These are phyloP conservation scores for Dryobotodes eremita DNA, from an alignment of 2,888 invertebrate species.

Conservation along the genomic window DNA sequence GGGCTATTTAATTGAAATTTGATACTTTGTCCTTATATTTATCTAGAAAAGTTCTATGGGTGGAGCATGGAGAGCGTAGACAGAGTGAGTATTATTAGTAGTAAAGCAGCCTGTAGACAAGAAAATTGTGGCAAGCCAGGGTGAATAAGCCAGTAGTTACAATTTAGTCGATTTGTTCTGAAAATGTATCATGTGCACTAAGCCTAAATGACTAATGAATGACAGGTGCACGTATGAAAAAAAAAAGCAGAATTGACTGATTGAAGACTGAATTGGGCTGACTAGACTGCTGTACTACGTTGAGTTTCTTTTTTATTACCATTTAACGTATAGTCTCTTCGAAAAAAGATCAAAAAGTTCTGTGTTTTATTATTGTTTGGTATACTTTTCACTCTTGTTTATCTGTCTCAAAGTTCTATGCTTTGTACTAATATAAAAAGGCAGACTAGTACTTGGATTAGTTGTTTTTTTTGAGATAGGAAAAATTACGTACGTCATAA, in stretches of 20 bases:
- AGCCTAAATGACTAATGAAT: constrained; percentile 23
- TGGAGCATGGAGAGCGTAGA: too few species aligned
- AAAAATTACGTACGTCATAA: constrained; percentile 69
- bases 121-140: neutral
- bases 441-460: neutral
- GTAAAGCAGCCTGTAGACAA: neutral
- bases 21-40: too few species aligned
- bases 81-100: too few species aligned
- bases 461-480: constrained; percentile 24
- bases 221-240: constrained; percentile 37
- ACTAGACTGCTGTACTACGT: constrained; percentile 20
- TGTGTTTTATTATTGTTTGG: constrained; percentile 22
- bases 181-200: neutral
- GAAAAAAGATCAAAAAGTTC: constrained; percentile 23
- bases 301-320: constrained; percentile 14
- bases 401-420: neutral
- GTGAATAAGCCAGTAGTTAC: too few species aligned
- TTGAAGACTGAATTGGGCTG: neutral
- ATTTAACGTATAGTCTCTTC: constrained; percentile 18
- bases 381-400: constrained; percentile 6
- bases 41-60: too few species aligned
- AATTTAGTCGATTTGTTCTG: constrained; percentile 30
- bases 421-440: neutral
- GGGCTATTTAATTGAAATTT: too few species aligned
- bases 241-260: constrained; percentile 29